Base-by-base conservation (phyloP, 2,113 vertebrate species). In the Lanius collurio region DNA sequence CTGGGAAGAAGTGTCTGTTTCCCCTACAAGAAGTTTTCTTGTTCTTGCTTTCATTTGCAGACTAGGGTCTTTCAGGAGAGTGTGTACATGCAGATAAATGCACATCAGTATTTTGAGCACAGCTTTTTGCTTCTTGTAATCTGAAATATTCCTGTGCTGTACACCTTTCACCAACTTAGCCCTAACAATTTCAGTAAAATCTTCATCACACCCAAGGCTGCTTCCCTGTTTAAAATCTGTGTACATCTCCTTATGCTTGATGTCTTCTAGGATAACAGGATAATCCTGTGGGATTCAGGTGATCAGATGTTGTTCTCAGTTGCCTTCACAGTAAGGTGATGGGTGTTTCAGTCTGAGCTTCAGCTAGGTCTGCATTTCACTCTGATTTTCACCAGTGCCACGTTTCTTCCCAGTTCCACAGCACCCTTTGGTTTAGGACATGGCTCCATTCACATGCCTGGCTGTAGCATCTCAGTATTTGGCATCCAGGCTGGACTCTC, bases 101-200 rank as follows among this genome's bases (percentile, higher is more conserved):
- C 31, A 74, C 76, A 83, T 62, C 56, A 83, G 19, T 83, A 83
- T 57, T 73, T 60, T 26, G 31, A 81, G 20, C 77, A 13, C 11
- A 95, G 56, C 41, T 77, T 80, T 97, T 93, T 86, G 42, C 82
- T 91, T 13, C 6, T 28, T 70, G 63, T 31, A 84, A 52, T 94
- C 70, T 7, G 69, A 85, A 89, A 78, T 68, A 65, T 73, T 93
- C 59, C 47, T 56, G 4, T 69, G 53, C 71, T 92, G 23, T 77
- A 41, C 4, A 4, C 27, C 46, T 89, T 80, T 42, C 30, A 33
- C 30, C 35, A 59, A 52, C 15, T 13, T 52, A 46, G 12, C 17
- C 56, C n/a, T 64, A 65, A 37, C 21, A 39, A 49, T 44, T 88
- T 63, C 24, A 67, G 60, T 27, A 47, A 67, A 86, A 52, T 46